Evolutionary conservation across 2,797 vertebrate species (phyloP).

Genomic region (Hozukius guyotensis): DNA sequence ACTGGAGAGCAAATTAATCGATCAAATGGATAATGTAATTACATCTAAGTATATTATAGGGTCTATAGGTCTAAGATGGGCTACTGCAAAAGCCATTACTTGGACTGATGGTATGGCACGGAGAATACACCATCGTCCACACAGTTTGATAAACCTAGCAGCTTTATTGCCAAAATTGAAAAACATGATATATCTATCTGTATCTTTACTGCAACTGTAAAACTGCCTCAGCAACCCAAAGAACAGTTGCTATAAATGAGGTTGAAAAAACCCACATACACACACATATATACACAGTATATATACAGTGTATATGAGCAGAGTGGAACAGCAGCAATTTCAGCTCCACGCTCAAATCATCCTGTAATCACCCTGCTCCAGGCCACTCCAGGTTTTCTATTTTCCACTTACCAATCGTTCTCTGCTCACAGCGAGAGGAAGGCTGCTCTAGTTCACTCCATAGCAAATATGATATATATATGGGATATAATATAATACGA

Average conservation of each 20-base stretch:
- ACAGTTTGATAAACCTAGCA: neutral
- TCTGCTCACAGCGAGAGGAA: slow-evolving; percentile 22
- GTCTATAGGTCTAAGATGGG: neutral
- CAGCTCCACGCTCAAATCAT: slow-evolving; percentile 54
- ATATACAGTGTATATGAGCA: neutral
- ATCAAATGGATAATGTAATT: slow-evolving; percentile 11
- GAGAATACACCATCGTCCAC: neutral
- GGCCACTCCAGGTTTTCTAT: slow-evolving; percentile 61
- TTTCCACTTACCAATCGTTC: slow-evolving; percentile 40
- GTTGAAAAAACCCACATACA: neutral
- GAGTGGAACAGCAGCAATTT: slow-evolving; percentile 52
- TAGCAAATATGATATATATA: slow-evolving; percentile 19
- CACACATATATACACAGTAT: neutral
- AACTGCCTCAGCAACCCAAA: neutral
- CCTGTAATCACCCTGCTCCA: slow-evolving; percentile 65
- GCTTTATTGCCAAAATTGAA: neutral
- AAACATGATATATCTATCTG: neutral
- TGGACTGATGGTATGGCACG: neutral
- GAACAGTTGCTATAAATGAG: neutral
- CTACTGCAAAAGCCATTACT: neutral
- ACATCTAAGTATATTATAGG: neutral
- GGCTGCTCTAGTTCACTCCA: slow-evolving; percentile 18
- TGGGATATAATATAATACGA: neutral
- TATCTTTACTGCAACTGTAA: neutral
- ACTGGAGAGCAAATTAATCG: neutral